Conservation (phyloP, 2,888 invertebrate genomes). For the Cryptophagus acutangulus region DNA sequence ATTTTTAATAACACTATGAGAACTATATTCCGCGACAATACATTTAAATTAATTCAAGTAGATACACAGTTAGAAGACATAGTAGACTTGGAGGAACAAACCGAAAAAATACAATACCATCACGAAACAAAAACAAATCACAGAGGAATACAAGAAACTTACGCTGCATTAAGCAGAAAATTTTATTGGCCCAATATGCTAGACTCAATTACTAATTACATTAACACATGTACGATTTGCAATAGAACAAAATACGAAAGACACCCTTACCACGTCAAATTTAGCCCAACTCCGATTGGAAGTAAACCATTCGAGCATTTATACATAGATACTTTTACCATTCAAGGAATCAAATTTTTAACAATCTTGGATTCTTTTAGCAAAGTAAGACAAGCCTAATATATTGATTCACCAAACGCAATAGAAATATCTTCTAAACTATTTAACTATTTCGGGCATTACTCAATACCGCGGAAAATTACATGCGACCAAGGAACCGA, state of each 20-base stretch:
- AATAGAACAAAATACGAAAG: not conserved
- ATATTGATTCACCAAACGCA: not conserved
- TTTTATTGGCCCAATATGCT: too few relatives aligned
- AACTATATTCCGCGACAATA: not conserved
- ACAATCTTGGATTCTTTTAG: slow-evolving; percentile 3
- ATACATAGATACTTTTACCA: slow-evolving; percentile 3
- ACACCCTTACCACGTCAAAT: slow-evolving; percentile 1
- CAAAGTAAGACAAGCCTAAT: slow-evolving; percentile 3
- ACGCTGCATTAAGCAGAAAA: too few relatives aligned
- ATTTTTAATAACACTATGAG: not conserved
- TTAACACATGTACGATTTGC: not conserved
- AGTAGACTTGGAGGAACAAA: slow-evolving; percentile 9
- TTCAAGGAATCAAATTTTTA: slow-evolving; percentile 1
- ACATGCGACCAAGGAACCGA: slow-evolving; percentile 3
- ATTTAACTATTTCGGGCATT: not conserved
- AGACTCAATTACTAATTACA: too few relatives aligned
- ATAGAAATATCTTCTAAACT: not conserved
- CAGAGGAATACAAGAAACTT: too few relatives aligned
- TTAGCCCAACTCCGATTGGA: not conserved
- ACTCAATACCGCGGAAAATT: not conserved
- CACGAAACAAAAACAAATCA: slow-evolving; percentile 11
- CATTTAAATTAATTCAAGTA: slow-evolving; percentile 1
- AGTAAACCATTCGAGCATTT: slow-evolving; percentile 1
- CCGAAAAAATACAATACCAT: slow-evolving; percentile 8
- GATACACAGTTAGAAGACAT: slow-evolving; percentile 4